These are phyloP conservation scores for Rhinophrynus dorsalis DNA, from an alignment of 2,797 vertebrate genomes.

Conservation along the genomic window DNA sequence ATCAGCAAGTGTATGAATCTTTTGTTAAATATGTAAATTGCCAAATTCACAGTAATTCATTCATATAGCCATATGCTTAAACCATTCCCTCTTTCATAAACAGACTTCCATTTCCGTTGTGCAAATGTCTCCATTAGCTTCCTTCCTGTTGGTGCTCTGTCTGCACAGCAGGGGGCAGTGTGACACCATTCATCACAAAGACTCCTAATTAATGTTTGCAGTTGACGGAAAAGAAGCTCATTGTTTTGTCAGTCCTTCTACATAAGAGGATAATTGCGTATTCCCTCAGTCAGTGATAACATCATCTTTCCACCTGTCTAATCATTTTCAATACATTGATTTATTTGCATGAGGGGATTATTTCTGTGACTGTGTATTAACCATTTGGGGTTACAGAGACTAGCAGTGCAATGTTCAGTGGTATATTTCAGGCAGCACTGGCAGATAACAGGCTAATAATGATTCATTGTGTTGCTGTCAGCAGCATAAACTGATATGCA, in stretches of 20 bases:
- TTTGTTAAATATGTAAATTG: too few relatives aligned
- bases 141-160: too few relatives aligned
- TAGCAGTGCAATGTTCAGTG: not conserved
- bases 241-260: not conserved
- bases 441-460: too few relatives aligned
- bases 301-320: constrained; percentile 25
- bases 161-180: constrained; percentile 14
- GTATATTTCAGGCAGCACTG: too few relatives aligned
- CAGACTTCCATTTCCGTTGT: too few relatives aligned
- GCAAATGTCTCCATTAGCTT: too few relatives aligned
- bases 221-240: not conserved
- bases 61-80: too few relatives aligned
- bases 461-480: too few relatives aligned
- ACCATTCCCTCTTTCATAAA: too few relatives aligned
- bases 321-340: constrained; percentile 35
- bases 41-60: too few relatives aligned
- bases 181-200: not conserved
- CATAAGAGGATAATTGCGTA: constrained; percentile 22
- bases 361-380: not conserved
- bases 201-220: not conserved
- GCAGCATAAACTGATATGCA: too few relatives aligned
- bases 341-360: constrained; percentile 8
- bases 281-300: constrained; percentile 21
- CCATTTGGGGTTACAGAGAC: not conserved
- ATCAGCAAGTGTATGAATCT: too few relatives aligned